A percentile compares a stretch with the other conserved stretches of the same genome.
Conservation (phyloP, 2,113 vertebrate genomes). For the Ictalurus punctatus region DNA sequence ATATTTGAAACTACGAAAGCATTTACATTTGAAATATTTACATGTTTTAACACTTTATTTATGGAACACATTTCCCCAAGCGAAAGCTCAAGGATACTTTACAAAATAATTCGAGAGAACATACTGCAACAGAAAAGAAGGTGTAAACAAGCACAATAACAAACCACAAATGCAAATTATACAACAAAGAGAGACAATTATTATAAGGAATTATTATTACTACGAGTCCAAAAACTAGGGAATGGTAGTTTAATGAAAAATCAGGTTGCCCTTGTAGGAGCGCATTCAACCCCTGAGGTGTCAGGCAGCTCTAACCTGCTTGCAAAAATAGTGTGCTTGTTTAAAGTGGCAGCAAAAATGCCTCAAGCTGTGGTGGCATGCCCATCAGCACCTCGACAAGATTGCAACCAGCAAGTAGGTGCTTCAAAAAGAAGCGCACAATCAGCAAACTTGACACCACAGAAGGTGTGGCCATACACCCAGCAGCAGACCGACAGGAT, state of each 20-base stretch:
- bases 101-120: not conserved
- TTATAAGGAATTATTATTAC: not conserved
- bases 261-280: not conserved
- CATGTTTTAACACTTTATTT: not conserved
- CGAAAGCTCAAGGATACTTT: not conserved
- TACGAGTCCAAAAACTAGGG: not conserved
- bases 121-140: not conserved
- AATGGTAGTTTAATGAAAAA: not conserved
- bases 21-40: not conserved
- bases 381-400: not conserved
- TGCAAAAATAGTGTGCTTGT: not conserved
- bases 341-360: slow-evolving; percentile 15
- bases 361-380: not conserved
- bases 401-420: not conserved
- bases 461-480: not conserved
- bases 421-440: not conserved
- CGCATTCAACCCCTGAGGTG: not conserved
- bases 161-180: not conserved
- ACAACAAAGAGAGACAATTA: not conserved
- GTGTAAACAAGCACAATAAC: not conserved
- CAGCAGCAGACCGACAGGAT: not conserved
- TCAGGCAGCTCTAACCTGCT: not conserved
- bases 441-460: not conserved
- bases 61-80: not conserved
- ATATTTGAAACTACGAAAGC: not conserved